Evolutionary conservation across 2,797 vertebrate genomes (phyloP).

Genomic region (Alosa sapidissima): DNA sequence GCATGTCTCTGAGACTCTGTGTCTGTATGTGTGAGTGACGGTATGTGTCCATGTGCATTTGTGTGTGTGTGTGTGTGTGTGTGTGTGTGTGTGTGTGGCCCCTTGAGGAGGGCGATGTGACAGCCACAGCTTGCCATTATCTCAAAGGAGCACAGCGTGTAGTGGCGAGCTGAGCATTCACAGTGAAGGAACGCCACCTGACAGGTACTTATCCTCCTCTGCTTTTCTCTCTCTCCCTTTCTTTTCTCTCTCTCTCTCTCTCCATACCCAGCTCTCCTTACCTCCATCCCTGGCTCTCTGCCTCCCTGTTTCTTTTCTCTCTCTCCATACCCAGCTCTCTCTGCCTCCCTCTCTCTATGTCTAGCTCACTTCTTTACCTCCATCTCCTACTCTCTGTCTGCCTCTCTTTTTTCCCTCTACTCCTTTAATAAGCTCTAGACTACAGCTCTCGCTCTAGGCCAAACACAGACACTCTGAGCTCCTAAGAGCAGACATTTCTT

Average conservation of each 20-base stretch:
- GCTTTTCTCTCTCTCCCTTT: background rate
- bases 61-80: background rate
- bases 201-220: slow-evolving; percentile 53
- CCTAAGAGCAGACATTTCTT: background rate
- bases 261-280: background rate
- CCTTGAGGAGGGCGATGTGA: slow-evolving; percentile 13
- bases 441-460: background rate
- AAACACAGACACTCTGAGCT: background rate
- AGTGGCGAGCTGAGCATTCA: slow-evolving; percentile 41
- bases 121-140: slow-evolving; percentile 5
- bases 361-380: background rate
- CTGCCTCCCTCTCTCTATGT: background rate
- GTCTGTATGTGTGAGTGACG: background rate
- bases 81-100: slow-evolving; percentile 20
- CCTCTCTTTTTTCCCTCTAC: background rate
- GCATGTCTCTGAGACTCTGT: background rate
- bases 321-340: background rate
- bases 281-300: slow-evolving; percentile 10
- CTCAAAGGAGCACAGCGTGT: background rate
- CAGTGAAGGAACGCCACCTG: slow-evolving; percentile 48
- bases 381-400: slow-evolving; percentile 28
- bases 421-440: background rate
- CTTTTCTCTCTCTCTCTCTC: background rate
- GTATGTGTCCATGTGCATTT: background rate
- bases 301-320: background rate